A percentile compares a stretch with the other conserved stretches of the same genome.
phyloP scores from a whole-genome alignment of 2,113 vertebrate species.

The Podilymbus podiceps region DNA sequence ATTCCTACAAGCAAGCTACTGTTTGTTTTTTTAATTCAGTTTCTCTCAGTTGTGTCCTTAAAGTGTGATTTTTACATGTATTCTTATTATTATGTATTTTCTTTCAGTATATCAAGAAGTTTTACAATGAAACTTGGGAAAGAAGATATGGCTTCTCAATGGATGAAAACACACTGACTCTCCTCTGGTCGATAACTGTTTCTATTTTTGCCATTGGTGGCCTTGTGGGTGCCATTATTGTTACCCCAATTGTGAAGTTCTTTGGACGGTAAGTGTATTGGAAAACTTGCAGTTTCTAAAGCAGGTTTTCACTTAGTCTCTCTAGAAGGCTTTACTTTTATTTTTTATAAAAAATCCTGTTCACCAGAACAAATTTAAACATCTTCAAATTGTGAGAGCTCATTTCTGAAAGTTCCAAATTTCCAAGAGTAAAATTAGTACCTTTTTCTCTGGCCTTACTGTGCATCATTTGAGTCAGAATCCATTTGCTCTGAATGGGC shows the following conservation, averaged over 20 bases:
- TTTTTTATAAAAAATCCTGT: not conserved
- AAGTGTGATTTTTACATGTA: not conserved
- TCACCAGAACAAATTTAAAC: not conserved
- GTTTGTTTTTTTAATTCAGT: not conserved
- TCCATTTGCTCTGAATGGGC: not conserved
- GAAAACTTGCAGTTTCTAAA: not conserved
- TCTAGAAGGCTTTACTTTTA: not conserved
- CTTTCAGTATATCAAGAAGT: conserved; percentile 86
- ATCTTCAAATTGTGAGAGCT: not conserved
- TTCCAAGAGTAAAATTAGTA: not conserved
- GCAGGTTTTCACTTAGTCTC: not conserved
- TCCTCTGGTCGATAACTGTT: conserved; percentile 93
- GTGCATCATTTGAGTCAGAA: not conserved
- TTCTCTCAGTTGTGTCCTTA: not conserved
- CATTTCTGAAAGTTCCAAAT: not conserved
- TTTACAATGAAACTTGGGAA: conserved; percentile 89
- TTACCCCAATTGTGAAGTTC: conserved; percentile 79
- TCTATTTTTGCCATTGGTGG: conserved; percentile 94
- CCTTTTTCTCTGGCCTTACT: not conserved
- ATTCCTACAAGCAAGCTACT: not conserved
- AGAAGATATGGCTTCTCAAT: conserved; percentile 73
- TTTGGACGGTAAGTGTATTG: conserved; percentile 83
- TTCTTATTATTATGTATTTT: not conserved
- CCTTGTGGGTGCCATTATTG: conserved; percentile 83
- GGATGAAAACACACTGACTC: conserved; percentile 69